Conservation (phyloP, 2,797 vertebrate genomes). For the Mastacembelus armatus region DNA sequence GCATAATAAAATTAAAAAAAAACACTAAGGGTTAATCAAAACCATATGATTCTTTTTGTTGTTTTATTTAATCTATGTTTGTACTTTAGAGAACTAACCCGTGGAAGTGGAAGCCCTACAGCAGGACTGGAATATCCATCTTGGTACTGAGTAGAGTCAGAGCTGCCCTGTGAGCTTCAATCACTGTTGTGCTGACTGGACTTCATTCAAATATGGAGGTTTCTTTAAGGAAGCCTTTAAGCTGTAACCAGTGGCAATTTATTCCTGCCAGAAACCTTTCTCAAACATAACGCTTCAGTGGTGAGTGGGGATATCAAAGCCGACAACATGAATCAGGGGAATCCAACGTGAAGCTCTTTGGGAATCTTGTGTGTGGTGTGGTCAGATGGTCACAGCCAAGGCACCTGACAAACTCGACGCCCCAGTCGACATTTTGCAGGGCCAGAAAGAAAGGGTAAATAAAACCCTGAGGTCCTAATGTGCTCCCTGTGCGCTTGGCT, state of each 20-base stretch:
- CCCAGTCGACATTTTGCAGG: constrained; percentile 78
- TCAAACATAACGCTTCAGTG: constrained; percentile 78
- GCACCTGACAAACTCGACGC: constrained; percentile 85
- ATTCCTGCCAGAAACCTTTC: constrained; percentile 42
- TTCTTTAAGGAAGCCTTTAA: constrained; percentile 58
- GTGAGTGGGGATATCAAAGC: constrained; percentile 68
- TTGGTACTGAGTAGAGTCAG: constrained; percentile 44
- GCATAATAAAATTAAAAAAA: no score
- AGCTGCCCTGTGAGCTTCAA: constrained; percentile 60
- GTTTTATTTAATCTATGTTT: no score
- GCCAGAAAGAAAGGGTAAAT: constrained; percentile 82
- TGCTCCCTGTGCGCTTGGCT: constrained; percentile 92
- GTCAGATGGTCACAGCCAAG: constrained; percentile 69
- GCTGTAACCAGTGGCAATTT: constrained; percentile 33
- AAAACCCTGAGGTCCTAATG: constrained; percentile 88
- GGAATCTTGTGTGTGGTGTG: constrained; percentile 60
- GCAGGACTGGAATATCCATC: constrained; percentile 62
- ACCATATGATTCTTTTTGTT: no score
- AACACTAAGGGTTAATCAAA: no score
- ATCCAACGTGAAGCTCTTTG: constrained; percentile 54
- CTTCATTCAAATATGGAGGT: constrained; percentile 58
- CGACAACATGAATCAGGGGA: constrained; percentile 76
- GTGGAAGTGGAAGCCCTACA: constrained; percentile 31
- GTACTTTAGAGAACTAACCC: no score
- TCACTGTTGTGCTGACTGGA: constrained; percentile 44